These are phyloP conservation scores for Aphrophora alni DNA, from an alignment of 2,888 invertebrate genomes.

Conservation along the genomic window DNA sequence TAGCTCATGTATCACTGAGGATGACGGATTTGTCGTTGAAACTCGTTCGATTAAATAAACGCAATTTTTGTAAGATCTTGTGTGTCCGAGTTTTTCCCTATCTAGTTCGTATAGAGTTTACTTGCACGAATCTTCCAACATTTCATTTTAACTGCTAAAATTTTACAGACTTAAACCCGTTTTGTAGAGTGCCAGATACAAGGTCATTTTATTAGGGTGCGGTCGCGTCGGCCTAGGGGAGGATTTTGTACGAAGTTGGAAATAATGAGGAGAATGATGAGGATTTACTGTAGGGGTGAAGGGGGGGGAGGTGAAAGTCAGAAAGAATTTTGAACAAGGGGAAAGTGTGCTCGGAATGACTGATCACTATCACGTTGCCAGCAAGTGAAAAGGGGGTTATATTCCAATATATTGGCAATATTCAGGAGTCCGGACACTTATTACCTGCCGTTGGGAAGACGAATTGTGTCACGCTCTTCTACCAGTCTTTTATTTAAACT, in stretches of 20 bases:
- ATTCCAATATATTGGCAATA: conserved; percentile 2
- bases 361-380: conserved; percentile 7
- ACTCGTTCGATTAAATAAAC: too few species aligned
- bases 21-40: too few species aligned
- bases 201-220: conserved; percentile 2
- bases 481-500: background rate
- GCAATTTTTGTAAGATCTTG: too few species aligned
- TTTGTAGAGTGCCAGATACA: background rate
- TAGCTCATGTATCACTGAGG: too few species aligned
- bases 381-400: background rate
- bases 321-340: conserved; percentile 31
- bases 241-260: conserved; percentile 31
- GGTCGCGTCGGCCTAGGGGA: too few species aligned
- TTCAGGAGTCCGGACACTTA: background rate
- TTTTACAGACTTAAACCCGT: too few species aligned
- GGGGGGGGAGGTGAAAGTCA: conserved; percentile 19
- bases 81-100: too few species aligned
- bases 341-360: conserved; percentile 24
- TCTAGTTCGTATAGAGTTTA: too few species aligned
- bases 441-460: background rate
- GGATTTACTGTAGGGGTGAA: conserved; percentile 21
- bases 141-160: too few species aligned
- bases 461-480: background rate
- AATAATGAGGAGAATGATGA: conserved; percentile 32
- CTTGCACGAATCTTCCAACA: too few species aligned